Base-by-base conservation (phyloP, 2,113 vertebrate species). In the Montifringilla adamsi region DNA sequence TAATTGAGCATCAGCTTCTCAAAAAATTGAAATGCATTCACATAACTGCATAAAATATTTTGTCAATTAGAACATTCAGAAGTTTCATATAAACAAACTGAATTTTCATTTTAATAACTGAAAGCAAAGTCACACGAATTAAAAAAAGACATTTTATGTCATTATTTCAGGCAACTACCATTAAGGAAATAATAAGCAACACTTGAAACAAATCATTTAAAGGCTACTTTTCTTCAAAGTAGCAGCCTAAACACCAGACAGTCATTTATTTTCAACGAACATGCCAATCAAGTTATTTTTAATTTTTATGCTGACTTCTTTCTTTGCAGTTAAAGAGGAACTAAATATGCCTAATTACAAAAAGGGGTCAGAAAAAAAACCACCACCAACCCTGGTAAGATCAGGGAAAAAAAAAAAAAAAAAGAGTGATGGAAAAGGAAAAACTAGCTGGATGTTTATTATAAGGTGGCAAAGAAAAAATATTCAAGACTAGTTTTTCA, bases 171-270 rank as follows among this genome's bases (percentile, higher is more conserved):
- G 19, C 56, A 69, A 72, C 82, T 87, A 77, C 62, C 68, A 85
- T 68, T 78, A 83, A 64, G 33, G 28, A 96, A 96, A 85, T 70
- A 94, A 91, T 33, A 85, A 93, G 46, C 46, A 84, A 66, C 15
- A 94, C 68, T 90, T 89, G 92, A 96, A 95, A 95, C 62, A 93
- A 96, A 89, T 89, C 92, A 94, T 76, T 90, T 92, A 90, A 89
- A 94, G 53, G 22, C 22, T 58, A 59, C 63, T 97, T 95, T 91
- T 83, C 73, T 83, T 94, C 74, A 67, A 28, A 92, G 35, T 43
- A 70, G 33, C 70, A 92, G 52, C 33, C 19, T 52, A 60, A 93
- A 84, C 15, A 74, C 30, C n/a, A 63, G 47, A 60, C 9, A 84
- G 47, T 67, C 70, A 28, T 30, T 78, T 46, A 46, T 15, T 87